Evolutionary conservation across 2,797 vertebrate genomes (phyloP).

Genomic region (Streptopelia turtur): DNA sequence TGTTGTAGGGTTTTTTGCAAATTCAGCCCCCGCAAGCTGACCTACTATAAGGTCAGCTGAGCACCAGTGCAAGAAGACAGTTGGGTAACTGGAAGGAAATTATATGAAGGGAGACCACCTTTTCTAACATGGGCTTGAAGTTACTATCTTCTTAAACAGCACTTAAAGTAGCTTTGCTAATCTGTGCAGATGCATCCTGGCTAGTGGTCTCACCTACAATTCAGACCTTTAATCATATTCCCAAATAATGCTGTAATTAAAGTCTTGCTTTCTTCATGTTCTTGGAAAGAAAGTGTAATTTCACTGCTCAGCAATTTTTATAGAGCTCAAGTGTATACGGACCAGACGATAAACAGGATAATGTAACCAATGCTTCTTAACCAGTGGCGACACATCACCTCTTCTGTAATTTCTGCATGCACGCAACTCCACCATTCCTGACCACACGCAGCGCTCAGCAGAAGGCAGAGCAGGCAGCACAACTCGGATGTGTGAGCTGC

Average conservation of each 20-base stretch:
- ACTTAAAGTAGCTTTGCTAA: neutral
- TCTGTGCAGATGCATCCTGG: neutral
- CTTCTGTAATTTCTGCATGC: neutral
- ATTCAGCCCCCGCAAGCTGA: neutral
- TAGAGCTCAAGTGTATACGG: neutral
- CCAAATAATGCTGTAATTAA: neutral
- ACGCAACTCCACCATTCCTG: neutral
- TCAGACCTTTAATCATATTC: neutral
- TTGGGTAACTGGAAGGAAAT: neutral
- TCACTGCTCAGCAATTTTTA: neutral
- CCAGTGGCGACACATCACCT: neutral
- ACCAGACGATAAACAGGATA: neutral
- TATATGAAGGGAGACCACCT: neutral
- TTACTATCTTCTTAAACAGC: neutral
- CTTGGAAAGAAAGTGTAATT: neutral
- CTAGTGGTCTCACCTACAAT: neutral
- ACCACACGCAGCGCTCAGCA: neutral
- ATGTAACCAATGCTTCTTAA: neutral
- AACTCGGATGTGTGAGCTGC: neutral
- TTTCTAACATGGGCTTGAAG: neutral
- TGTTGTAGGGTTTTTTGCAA: neutral
- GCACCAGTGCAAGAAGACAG: neutral
- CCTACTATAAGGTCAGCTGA: neutral
- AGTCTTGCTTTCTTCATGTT: neutral
- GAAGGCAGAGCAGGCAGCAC: fast-evolving